A percentile compares a stretch with the other conserved stretches of the same genome.
phyloP scores from a whole-genome alignment of 2,797 vertebrate genomes.

The Tiaroga cobitis region DNA sequence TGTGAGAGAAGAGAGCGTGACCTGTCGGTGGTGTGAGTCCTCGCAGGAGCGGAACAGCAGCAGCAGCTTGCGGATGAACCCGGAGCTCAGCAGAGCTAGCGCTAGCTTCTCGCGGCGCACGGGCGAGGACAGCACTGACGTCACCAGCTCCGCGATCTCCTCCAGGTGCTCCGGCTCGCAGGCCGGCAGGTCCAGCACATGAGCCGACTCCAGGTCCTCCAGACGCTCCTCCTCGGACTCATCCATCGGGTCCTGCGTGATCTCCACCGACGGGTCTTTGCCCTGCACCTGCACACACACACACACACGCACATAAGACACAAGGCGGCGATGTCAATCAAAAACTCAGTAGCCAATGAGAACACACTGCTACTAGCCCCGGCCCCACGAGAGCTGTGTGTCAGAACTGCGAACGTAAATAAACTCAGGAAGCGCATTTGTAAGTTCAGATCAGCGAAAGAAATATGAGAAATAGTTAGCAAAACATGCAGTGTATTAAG shows the following conservation, averaged over 20 bases:
- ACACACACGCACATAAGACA: too few relatives aligned
- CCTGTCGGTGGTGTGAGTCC: conserved; percentile 94
- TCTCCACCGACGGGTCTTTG: conserved; percentile 96
- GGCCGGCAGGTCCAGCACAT: conserved; percentile 92
- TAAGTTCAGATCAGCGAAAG: too few relatives aligned
- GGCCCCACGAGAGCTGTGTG: too few relatives aligned
- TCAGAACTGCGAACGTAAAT: too few relatives aligned
- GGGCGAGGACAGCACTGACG: conserved; percentile 96
- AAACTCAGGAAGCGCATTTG: too few relatives aligned
- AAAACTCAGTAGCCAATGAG: too few relatives aligned
- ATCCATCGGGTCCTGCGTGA: conserved; percentile 96
- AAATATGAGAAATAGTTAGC: too few relatives aligned
- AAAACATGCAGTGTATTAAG: too few relatives aligned
- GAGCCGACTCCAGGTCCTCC: conserved; percentile 96
- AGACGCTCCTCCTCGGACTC: conserved; percentile 98
- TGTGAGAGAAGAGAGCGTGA: conserved; percentile 44
- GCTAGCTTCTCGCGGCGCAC: conserved; percentile 97
- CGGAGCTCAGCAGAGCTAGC: conserved; percentile 93
- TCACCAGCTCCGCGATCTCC: conserved; percentile 98
- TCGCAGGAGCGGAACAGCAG: conserved; percentile 97
- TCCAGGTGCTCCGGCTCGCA: conserved; percentile 94
- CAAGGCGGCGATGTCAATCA: too few relatives aligned
- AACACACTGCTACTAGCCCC: too few relatives aligned
- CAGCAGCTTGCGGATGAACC: conserved; percentile 97
- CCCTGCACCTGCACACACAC: conserved; percentile 85